phyloP scores from a whole-genome alignment of 2,888 invertebrate species.

The Epsilonema sp. region DNA sequence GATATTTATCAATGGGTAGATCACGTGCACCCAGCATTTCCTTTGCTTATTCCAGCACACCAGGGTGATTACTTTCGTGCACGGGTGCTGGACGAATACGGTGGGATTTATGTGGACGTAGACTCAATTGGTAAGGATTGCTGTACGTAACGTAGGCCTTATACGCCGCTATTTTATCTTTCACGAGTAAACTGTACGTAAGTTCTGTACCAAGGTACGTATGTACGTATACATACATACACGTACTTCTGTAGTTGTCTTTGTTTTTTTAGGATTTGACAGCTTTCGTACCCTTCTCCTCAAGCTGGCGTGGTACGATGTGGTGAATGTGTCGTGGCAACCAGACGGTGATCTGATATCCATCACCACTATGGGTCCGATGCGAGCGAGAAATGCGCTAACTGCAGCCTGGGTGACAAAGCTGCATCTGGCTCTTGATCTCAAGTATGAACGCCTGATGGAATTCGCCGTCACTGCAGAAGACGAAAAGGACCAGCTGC shows the following conservation, averaged over 20 bases:
- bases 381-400: background rate
- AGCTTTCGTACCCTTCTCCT: background rate
- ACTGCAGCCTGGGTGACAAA: conserved; percentile 1
- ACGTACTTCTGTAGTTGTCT: too few relatives aligned
- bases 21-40: background rate
- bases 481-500: too few relatives aligned
- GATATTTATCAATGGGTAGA: background rate
- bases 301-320: conserved; percentile 1
- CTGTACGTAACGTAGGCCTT: too few relatives aligned
- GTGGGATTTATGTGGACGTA: background rate
- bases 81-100: background rate
- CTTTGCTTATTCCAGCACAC: background rate
- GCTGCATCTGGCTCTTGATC: background rate
- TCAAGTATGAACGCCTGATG: background rate
- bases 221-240: too few relatives aligned
- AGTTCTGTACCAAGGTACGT: too few relatives aligned
- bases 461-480: too few relatives aligned
- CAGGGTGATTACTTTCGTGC: background rate
- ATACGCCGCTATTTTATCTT: too few relatives aligned
- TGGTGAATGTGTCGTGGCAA: background rate
- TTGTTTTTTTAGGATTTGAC: too few relatives aligned
- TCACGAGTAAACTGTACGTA: too few relatives aligned
- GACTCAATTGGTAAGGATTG: conserved; percentile 1
- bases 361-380: conserved; percentile 1
- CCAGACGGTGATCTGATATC: conserved; percentile 2